Base-by-base conservation (phyloP, 2,113 vertebrate genomes). In the Notechis scutatus region DNA sequence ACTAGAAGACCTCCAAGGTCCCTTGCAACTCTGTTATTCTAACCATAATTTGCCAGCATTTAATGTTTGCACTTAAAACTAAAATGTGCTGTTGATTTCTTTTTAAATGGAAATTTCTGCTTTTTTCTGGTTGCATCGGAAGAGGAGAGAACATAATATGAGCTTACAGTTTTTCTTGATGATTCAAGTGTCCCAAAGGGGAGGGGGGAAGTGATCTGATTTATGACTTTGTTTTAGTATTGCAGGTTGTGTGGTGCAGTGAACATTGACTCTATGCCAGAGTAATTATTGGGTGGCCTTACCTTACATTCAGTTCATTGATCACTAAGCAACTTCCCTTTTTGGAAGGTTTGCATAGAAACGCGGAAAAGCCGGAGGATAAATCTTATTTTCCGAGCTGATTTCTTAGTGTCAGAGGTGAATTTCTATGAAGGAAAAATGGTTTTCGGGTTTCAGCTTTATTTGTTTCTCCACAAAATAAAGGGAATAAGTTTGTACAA, bases 251-350 rank as follows among this genome's bases (percentile, higher is more conserved):
- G 20, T 93, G 69, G 39, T 90, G 50, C 42, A 39, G 42, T 93
- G 54, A 90, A 47, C 42, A 93, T 14, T 85, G 88, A 93, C 61
- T 93, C 69, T 90, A n/a, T 90, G 92, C 55, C 88, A 93, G 59
- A 93, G 81, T n/a, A 90, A 90, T 92, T 93, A 90, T 86, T 93
- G 89, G 54, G 85, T 92, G 88, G 81, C 55, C 56, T 93, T 54
- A 90, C 54, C 55, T 29, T 47, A 50, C 14, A 26, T 47, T 29
- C 45, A 52, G 11, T 20, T 90, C 45, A 87, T 86, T 24, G 42
- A 93, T 93, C 92, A 90, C n/a, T 42, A 34, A 45, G 85, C 55
- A 85, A 34, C 64, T n/a, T n/a, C 20, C 57, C 21, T 86, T 85
- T 85, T 81, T 5, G 59, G 29, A 61, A 39, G 55, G 57, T 92